Evolutionary conservation across 64 coral and sea anemone species (phyloP).

Genomic region (Pocillopora verrucosa): DNA sequence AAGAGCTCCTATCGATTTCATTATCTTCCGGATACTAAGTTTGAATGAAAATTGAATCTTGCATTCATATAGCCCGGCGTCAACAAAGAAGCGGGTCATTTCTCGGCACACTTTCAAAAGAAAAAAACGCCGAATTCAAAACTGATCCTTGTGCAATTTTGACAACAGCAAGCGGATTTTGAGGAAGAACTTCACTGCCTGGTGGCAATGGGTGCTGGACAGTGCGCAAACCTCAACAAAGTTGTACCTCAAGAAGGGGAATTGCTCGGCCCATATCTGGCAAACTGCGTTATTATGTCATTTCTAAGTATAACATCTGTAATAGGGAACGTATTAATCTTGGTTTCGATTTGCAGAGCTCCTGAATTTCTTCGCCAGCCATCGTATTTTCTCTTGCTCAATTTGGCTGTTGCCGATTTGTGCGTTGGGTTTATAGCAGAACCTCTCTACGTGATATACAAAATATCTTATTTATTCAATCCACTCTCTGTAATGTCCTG

Average conservation of each 20-base stretch:
- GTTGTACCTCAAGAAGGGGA: conserved; percentile 10
- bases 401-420: conserved; percentile 24
- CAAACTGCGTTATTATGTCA: conserved; percentile 18
- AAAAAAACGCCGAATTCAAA: too few species aligned
- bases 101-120: too few species aligned
- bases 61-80: too few species aligned
- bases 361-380: conserved; percentile 29
- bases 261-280: neutral
- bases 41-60: too few species aligned
- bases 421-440: conserved; percentile 19
- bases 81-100: too few species aligned
- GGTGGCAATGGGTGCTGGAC: neutral
- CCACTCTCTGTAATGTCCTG: conserved; percentile 4
- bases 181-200: neutral
- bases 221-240: conserved; percentile 8
- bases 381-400: conserved; percentile 16
- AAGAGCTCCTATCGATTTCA: too few species aligned
- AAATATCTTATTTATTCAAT: conserved; percentile 19
- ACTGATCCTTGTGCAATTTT: too few species aligned
- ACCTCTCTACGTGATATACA: conserved; percentile 15
- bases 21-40: too few species aligned
- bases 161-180: neutral
- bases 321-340: conserved; percentile 18
- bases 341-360: conserved; percentile 19
- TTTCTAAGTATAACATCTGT: conserved; percentile 29